Percentiles rank a stretch among this genome's conserved stretches.
Conservation (phyloP, 2,113 vertebrate genomes). For the Chinchilla lanigera region DNA sequence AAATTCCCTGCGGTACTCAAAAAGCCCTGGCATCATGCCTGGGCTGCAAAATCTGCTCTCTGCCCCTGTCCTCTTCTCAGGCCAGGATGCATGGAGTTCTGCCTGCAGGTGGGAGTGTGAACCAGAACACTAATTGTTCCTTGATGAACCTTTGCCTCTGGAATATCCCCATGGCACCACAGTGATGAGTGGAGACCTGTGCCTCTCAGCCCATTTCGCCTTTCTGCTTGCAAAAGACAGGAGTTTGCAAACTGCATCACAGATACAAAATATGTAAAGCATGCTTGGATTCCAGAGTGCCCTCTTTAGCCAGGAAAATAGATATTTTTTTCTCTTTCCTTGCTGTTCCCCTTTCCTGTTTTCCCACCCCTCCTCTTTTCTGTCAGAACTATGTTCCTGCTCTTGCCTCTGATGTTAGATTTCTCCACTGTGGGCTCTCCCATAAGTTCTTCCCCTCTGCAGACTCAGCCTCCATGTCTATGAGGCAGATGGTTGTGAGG, state of each 20-base stretch:
- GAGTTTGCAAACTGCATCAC: background rate
- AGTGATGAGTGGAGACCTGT: background rate
- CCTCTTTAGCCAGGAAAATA: background rate
- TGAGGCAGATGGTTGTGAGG: background rate
- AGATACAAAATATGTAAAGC: background rate
- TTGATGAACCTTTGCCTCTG: background rate
- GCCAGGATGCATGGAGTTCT: background rate
- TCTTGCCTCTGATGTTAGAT: background rate
- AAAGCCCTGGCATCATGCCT: background rate
- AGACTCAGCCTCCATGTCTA: background rate
- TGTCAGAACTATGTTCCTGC: background rate
- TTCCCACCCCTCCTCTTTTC: background rate
- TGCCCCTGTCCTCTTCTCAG: background rate
- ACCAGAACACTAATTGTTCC: background rate
- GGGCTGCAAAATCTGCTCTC: background rate
- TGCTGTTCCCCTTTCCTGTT: fast-evolving
- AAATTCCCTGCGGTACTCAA: slow-evolving; percentile 31
- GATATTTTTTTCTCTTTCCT: no score
- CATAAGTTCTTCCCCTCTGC: background rate
- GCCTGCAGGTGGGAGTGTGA: slow-evolving; percentile 26
- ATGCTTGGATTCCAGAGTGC: background rate
- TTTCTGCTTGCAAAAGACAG: slow-evolving; percentile 21
- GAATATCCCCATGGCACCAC: background rate
- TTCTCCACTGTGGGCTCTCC: background rate
- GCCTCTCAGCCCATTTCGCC: background rate